A percentile compares a stretch with the other conserved stretches of the same genome.
These are phyloP conservation scores for Halcyon malimbica DNA, from an alignment of 2,113 vertebrate species.

Conservation along the genomic window DNA sequence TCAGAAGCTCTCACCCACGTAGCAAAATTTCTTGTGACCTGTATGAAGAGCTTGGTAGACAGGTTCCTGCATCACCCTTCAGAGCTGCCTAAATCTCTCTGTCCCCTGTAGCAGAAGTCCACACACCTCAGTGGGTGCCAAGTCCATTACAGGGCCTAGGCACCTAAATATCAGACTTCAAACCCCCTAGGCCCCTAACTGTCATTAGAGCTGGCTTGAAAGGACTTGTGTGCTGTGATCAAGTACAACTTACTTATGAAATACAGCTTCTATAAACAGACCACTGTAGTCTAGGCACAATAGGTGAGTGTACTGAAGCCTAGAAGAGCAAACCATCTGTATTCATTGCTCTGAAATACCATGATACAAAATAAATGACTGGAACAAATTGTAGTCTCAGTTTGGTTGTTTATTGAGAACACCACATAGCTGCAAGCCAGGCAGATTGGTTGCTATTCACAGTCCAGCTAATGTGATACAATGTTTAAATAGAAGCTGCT, in stretches of 20 bases:
- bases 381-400: neutral
- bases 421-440: neutral
- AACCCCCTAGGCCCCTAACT: slow-evolving; percentile 47
- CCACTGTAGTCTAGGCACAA: slow-evolving; percentile 54
- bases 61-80: slow-evolving; percentile 56
- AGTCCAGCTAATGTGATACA: neutral
- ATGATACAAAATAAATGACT: slow-evolving; percentile 54
- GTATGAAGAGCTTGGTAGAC: slow-evolving; percentile 47
- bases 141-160: neutral
- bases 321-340: slow-evolving; percentile 55
- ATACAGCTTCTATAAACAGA: slow-evolving; percentile 54
- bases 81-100: slow-evolving; percentile 33
- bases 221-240: slow-evolving; percentile 59
- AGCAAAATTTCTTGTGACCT: slow-evolving; percentile 63
- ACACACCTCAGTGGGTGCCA: neutral
- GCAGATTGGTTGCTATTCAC: neutral
- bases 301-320: slow-evolving; percentile 46
- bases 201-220: slow-evolving; percentile 61
- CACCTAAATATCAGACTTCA: slow-evolving; percentile 2
- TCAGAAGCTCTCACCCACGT: neutral
- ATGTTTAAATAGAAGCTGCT: slow-evolving; percentile 1
- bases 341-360: slow-evolving; percentile 44
- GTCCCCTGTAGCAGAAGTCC: slow-evolving; percentile 52
- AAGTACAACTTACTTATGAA: slow-evolving; percentile 40
- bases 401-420: neutral